Conservation (phyloP, 1,140 invertebrate species). For the Drosophila miranda region DNA sequence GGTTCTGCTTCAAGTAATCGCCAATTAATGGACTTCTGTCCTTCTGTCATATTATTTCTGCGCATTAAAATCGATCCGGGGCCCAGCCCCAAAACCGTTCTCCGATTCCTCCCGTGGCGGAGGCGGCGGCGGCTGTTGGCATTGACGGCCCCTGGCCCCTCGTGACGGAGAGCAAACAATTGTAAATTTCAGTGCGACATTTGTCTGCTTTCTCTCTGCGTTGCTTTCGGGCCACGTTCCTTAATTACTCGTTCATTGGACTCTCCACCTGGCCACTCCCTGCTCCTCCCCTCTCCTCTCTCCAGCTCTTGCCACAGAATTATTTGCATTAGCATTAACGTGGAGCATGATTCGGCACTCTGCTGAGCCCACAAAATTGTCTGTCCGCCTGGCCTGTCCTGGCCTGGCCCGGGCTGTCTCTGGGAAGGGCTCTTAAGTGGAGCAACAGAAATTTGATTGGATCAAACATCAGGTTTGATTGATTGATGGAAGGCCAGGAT, state of each 20-base stretch:
- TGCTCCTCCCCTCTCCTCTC: background rate
- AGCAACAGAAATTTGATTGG: background rate
- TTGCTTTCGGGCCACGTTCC: slow-evolving; percentile 41
- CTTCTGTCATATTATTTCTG: slow-evolving; percentile 18
- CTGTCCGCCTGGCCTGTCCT: background rate
- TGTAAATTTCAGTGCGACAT: slow-evolving; percentile 49
- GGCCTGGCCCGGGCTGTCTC: background rate
- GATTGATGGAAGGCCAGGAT: slow-evolving; percentile 11
- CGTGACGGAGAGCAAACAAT: slow-evolving; percentile 50
- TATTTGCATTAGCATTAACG: slow-evolving; percentile 58
- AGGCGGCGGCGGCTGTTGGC: slow-evolving; percentile 9
- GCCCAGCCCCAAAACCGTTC: slow-evolving; percentile 16
- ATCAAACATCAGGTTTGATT: background rate
- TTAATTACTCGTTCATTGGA: slow-evolving; percentile 48
- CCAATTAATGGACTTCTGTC: slow-evolving; percentile 54
- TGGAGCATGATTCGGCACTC: slow-evolving; percentile 49
- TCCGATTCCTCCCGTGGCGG: too few relatives aligned
- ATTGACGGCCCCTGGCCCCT: too few relatives aligned
- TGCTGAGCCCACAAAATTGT: slow-evolving; percentile 24
- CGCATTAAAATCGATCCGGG: slow-evolving; percentile 18
- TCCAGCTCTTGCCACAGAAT: slow-evolving; percentile 15
- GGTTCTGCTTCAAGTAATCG: slow-evolving; percentile 43
- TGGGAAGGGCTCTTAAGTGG: background rate
- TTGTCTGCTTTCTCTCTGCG: slow-evolving; percentile 36
- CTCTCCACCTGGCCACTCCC: slow-evolving; percentile 28